These are phyloP conservation scores for Netelia virgata DNA, from an alignment of 2,888 invertebrate genomes.

Conservation along the genomic window DNA sequence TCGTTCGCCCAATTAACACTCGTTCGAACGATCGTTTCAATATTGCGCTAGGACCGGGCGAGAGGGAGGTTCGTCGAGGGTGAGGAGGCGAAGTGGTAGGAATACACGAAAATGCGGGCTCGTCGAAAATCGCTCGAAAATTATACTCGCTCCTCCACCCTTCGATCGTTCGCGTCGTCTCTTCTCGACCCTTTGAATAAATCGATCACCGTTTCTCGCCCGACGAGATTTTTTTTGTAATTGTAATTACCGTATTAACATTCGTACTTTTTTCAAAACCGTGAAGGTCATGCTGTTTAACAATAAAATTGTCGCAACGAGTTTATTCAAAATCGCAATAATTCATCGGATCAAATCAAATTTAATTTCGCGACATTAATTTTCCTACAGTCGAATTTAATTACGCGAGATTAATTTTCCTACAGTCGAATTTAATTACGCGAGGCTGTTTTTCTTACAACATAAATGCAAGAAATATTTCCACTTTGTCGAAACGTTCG, in stretches of 20 bases:
- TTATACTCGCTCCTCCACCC: background rate
- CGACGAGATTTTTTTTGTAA: background rate
- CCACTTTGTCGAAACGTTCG: too few species aligned
- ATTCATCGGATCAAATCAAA: too few species aligned
- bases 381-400: too few species aligned
- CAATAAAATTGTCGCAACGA: background rate
- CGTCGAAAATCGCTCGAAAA: background rate
- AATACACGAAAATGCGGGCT: background rate
- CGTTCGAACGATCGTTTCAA: conserved; percentile 14
- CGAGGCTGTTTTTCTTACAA: too few species aligned
- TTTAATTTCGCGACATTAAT: too few species aligned
- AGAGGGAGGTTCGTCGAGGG: background rate
- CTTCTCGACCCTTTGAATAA: conserved; percentile 10
- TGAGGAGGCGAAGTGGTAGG: conserved; percentile 5
- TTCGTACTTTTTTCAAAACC: background rate
- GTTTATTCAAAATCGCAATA: too few species aligned
- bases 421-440: too few species aligned
- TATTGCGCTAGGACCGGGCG: background rate
- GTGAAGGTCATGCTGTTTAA: background rate
- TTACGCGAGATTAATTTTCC: too few species aligned
- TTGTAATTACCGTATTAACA: background rate
- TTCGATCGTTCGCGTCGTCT: background rate
- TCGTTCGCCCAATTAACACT: background rate
- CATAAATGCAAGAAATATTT: too few species aligned
- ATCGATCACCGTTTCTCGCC: background rate